A percentile compares a stretch with the other conserved stretches of the same genome.
phyloP scores from a whole-genome alignment of 2,113 vertebrate species.

The Alaudala cheleensis region DNA sequence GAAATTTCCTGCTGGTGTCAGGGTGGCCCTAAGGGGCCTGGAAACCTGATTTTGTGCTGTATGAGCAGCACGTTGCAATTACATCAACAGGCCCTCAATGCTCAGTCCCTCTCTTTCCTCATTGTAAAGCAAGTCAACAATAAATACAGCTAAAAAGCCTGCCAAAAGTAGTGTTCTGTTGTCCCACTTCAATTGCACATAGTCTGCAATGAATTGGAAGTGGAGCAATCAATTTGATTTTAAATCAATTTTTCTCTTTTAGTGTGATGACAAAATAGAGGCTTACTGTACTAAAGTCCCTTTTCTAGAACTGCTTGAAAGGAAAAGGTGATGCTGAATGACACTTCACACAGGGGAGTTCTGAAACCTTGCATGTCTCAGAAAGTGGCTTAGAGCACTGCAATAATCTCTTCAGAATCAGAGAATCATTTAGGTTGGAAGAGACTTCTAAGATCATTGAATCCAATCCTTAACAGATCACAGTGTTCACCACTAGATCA shows the following conservation, averaged over 20 bases:
- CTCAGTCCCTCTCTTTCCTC: neutral
- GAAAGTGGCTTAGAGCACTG: neutral
- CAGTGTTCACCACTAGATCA: neutral
- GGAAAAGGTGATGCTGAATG: slow-evolving; percentile 10
- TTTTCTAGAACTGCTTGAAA: slow-evolving; percentile 2
- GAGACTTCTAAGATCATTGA: neutral
- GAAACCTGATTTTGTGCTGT: neutral
- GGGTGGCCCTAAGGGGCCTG: neutral
- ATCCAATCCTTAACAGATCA: neutral
- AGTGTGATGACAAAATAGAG: neutral
- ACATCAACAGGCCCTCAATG: neutral
- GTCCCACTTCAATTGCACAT: neutral
- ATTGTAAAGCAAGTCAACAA: neutral
- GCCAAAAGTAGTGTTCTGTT: slow-evolving; percentile 16
- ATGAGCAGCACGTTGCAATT: neutral
- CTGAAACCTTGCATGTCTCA: neutral
- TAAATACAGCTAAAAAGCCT: neutral
- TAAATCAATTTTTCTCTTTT: slow-evolving; percentile 59
- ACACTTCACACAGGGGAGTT: neutral
- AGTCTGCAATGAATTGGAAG: neutral
- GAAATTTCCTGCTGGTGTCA: neutral
- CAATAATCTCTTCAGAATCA: neutral
- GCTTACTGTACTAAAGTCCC: neutral
- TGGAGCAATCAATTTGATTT: slow-evolving; percentile 28
- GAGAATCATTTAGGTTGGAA: neutral